Evolutionary conservation across 2,888 invertebrate genomes (phyloP), one percentile per base, ranked within the genome.

Genomic region (Sipha maydis): DNA sequence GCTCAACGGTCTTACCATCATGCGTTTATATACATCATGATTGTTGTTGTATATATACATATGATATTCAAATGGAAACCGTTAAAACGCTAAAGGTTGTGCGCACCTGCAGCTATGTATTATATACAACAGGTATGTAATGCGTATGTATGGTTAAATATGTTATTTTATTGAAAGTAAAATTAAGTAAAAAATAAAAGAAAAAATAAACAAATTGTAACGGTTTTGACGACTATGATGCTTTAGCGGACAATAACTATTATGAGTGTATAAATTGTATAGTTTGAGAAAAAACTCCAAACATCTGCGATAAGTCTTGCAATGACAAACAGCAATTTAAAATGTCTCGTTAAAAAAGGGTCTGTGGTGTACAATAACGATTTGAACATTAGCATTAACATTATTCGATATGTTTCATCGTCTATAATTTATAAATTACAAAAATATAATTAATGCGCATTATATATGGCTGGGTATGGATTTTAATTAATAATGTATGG

Each of bases 51-150:
- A 61, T 61, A 61, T 25, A 61, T 25, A 11, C 56, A 78, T 3
- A 34, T 54, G 28, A 19, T 79, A 86, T 85, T 85, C 54, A 73
- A 85, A 80, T 71, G 78, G 38, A 86, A 86, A 86, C 79, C 86
- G 86, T 86, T 86, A 80, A 69, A 75, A 28, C 38, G 54, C 28
- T 80, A 54, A 73, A 83, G 76, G 80, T 61, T 75, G 19, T 1
- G 8, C 21, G 9, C 38, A n/a, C n/a, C 31, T n/a, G 34, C 86
- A 86, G 79, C 85, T 85, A 78, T 79, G 31, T n/a, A 14, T 34
- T 34, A 28, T 1, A 25, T 25, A 28, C 34, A 19, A 31, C 34
- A 82, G 14, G 21, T 7, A 28, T 38, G 11, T 69, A 21, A n/a
- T 56, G 25, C 34, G 17, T 21, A 19, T 69, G 7, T 82, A 31